phyloP scores from a whole-genome alignment of 1,140 invertebrate genomes.

The Anagrus nilaparvatae region DNA sequence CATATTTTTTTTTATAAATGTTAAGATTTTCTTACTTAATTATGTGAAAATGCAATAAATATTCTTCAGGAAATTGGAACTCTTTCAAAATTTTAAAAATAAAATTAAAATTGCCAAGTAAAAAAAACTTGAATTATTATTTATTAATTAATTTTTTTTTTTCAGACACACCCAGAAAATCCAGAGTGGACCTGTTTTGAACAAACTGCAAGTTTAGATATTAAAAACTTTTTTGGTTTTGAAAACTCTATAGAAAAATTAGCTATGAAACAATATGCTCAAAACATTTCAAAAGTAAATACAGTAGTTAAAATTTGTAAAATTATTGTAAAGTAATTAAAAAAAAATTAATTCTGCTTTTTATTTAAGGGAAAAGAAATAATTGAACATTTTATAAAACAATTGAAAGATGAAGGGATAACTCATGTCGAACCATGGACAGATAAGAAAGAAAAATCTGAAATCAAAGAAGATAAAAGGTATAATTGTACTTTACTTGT shows the following conservation, averaged over 20 bases:
- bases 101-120: too few relatives aligned
- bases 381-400: constrained; percentile 83
- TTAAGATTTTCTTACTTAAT: too few relatives aligned
- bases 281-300: constrained; percentile 77
- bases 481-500: constrained; percentile 21
- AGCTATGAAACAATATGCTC: constrained; percentile 93
- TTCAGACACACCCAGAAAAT: constrained; percentile 89
- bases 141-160: constrained; percentile 16
- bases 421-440: constrained; percentile 53
- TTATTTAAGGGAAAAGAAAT: constrained; percentile 80
- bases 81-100: not conserved
- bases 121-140: not conserved
- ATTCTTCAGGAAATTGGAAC: not conserved
- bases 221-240: constrained; percentile 95
- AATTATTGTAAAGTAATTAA: not conserved
- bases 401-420: constrained; percentile 74
- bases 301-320: not conserved
- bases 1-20: too few relatives aligned
- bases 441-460: constrained; percentile 20
- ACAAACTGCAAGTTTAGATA: constrained; percentile 85
- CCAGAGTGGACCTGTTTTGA: constrained; percentile 95
- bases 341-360: constrained; percentile 7
- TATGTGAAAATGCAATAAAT: not conserved
- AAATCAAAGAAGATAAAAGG: constrained; percentile 23
- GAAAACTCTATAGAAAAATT: constrained; percentile 93